Evolutionary conservation across 2,888 invertebrate genomes (phyloP), one percentile per base, ranked within the genome.

Genomic region (Nemapogon koenigi): DNA sequence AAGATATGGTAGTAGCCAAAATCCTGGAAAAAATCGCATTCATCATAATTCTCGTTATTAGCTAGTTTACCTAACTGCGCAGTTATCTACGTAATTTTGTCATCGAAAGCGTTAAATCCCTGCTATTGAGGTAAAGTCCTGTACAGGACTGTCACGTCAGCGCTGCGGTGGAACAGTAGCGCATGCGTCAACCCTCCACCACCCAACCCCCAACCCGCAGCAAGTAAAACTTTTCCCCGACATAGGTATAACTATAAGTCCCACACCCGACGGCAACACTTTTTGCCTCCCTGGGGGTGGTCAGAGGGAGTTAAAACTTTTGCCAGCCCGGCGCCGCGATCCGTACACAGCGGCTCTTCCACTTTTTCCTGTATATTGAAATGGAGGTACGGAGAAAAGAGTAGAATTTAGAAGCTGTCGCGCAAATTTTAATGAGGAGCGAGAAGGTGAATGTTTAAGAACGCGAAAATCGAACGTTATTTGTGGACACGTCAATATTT

Each of bases 321-420:
- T 69, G 64, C 73, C 65, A 67, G 59, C 72, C n/a, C n/a, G n/a
- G n/a, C n/a, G n/a, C n/a, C 73, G 67, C 65, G 61, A 73, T 71
- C 67, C 64, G 71, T 72, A 71, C 70, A 75, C 75, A 72, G 71
- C 64, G 19, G 35, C 76, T 75, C 73, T 72, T 75, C 72, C 68
- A 76, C 70, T 78, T 78, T 78, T 76, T 76, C 76, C 76, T 75
- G 75, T 76, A 73, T 71, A 76, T 76, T 76, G 76, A 76, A 78
- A 76, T 72, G 73, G 72, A 78, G 75, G 76, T 72, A 70, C 72
- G 62, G 72, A 73, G 75, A 75, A 75, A 73, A 76, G 75, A 73
- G 73, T 75, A 72, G 72, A 75, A 73, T 76, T 78, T 75, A 76
- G 75, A 73, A 62, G 71, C 69, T 71, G 69, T 69, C 71, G 73